Conservation (phyloP, 2,888 invertebrate genomes). For the Carterocephalus palaemon region DNA sequence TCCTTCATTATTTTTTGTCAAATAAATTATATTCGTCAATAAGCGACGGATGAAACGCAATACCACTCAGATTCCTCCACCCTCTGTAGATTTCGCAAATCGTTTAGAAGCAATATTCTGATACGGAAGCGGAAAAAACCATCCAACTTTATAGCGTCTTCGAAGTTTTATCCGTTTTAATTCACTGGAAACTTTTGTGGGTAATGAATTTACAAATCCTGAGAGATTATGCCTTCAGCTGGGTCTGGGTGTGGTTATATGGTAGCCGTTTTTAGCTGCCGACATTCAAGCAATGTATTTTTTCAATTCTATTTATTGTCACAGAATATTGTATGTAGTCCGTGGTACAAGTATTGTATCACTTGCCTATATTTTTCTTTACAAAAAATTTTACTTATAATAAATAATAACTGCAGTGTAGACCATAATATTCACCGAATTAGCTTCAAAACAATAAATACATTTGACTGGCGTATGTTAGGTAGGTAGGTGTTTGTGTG, state of each 20-base stretch:
- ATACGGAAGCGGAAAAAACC: conserved; percentile 20
- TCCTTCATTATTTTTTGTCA: not conserved
- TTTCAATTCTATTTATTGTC: too few species aligned
- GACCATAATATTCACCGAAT: too few species aligned
- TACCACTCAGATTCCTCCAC: conserved; percentile 15
- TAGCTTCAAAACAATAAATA: too few species aligned
- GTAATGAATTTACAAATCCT: conserved; percentile 62
- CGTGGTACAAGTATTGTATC: too few species aligned
- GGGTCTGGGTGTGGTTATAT: conserved; percentile 8
- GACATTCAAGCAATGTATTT: too few species aligned
- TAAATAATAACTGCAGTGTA: too few species aligned
- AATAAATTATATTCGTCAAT: conserved; percentile 5
- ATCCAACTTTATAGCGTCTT: conserved; percentile 25
- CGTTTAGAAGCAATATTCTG: conserved; percentile 19
- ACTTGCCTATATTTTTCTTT: too few species aligned
- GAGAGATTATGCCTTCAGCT: conserved; percentile 6
- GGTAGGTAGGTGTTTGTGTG: too few species aligned
- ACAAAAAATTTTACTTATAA: too few species aligned
- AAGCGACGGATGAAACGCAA: conserved; percentile 2
- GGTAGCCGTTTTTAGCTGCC: not conserved
- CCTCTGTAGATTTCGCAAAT: conserved; percentile 16
- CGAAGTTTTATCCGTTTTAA: conserved; percentile 48
- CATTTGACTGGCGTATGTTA: too few species aligned
- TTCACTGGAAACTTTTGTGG: conserved; percentile 52
- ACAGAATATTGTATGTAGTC: too few species aligned